Conservation (phyloP, 2,888 invertebrate species). For the Charanyca ferruginea region DNA sequence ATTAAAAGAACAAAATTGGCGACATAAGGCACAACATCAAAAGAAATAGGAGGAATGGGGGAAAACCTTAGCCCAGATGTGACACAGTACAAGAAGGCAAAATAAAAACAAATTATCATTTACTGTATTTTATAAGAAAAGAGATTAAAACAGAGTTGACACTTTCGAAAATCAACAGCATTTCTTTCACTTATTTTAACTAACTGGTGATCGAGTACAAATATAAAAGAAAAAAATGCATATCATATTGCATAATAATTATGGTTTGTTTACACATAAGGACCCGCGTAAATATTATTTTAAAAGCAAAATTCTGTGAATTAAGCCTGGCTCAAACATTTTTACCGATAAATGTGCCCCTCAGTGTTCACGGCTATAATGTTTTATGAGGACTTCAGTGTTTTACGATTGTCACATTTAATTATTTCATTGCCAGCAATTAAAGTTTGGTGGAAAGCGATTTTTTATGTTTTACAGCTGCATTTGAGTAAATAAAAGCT, state of each 20-base stretch:
- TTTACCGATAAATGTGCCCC: constrained; percentile 75
- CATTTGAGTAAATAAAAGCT: constrained; percentile 90
- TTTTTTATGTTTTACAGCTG: constrained; percentile 88
- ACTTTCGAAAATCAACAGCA: no score
- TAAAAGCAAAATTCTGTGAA: constrained; percentile 58
- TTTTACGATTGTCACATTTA: constrained; percentile 91
- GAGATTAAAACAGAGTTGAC: no score
- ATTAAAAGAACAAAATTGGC: neutral
- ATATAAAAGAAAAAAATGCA: constrained; percentile 10
- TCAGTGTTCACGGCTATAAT: constrained; percentile 81
- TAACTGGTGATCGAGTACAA: neutral
- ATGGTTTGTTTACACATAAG: constrained; percentile 45
- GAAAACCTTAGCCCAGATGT: no score
- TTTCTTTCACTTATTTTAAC: no score
- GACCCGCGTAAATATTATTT: constrained; percentile 53
- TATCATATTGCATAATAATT: constrained; percentile 35
- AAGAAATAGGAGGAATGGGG: neutral
- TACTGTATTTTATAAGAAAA: neutral
- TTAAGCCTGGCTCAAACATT: constrained; percentile 61
- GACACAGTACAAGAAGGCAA: neutral
- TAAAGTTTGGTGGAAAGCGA: constrained; percentile 88
- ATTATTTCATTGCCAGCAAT: constrained; percentile 90
- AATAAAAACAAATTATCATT: neutral
- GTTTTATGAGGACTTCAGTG: constrained; percentile 85
- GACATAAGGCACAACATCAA: neutral